These are phyloP conservation scores for Panurus biarmicus DNA, from an alignment of 2,113 vertebrate genomes.

Conservation along the genomic window DNA sequence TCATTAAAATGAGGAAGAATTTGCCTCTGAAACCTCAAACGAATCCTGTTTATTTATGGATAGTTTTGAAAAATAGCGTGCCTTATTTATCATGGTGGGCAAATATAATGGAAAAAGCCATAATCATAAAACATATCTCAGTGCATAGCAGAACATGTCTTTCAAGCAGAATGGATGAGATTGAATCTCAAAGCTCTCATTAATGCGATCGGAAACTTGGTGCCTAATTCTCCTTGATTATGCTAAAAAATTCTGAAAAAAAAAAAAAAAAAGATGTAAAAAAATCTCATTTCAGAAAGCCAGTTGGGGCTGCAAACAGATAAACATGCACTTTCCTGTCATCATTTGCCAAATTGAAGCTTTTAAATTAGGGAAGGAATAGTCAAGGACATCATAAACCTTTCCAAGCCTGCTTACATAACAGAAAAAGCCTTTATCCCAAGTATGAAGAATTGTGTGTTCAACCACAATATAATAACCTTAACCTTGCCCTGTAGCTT, in stretches of 20 bases:
- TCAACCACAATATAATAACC: constrained; percentile 4
- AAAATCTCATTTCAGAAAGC: neutral
- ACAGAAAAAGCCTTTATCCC: constrained; percentile 38
- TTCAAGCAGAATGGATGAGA: constrained; percentile 41
- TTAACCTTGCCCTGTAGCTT: constrained; percentile 33
- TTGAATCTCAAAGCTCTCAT: constrained; percentile 56
- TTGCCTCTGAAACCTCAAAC: constrained; percentile 13
- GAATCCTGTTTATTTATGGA: constrained; percentile 16
- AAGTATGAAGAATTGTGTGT: neutral
- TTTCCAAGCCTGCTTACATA: constrained; percentile 44
- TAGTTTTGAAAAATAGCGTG: constrained; percentile 30
- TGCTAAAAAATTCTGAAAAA: constrained; percentile 37
- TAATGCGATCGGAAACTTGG: constrained; percentile 10
- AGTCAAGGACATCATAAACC: constrained; percentile 48
- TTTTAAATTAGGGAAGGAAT: constrained; percentile 45
- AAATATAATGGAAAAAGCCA: neutral
- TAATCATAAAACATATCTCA: constrained; percentile 12
- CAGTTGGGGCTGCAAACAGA: constrained; percentile 22
- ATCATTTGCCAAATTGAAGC: constrained; percentile 51
- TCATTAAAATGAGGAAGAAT: constrained; percentile 9
- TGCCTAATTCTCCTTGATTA: constrained; percentile 43
- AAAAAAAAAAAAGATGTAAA: neutral
- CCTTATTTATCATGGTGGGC: constrained; percentile 9
- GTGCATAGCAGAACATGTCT: constrained; percentile 4
- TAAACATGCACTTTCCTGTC: constrained; percentile 25